Evolutionary conservation across 2,888 invertebrate species (phyloP).

Genomic region (Arctia plantaginis): DNA sequence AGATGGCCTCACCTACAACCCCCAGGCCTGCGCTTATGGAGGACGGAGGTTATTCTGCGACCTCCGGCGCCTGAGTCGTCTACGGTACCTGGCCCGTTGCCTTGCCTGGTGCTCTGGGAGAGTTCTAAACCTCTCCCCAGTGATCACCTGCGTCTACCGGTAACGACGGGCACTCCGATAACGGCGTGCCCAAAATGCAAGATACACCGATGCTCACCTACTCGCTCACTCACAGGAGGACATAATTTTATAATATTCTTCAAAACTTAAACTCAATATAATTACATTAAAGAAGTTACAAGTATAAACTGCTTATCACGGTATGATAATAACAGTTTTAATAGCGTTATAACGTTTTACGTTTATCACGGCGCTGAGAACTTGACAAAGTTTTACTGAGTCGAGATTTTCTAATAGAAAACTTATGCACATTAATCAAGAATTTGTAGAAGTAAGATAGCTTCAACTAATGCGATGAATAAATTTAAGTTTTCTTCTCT

Average conservation of each 20-base stretch:
- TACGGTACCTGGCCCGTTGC: no score
- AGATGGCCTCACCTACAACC: no score
- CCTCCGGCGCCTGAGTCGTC: no score
- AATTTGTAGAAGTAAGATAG: neutral
- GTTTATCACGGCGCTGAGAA: neutral
- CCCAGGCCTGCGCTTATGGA: no score
- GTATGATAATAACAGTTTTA: neutral
- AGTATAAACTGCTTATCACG: conserved; percentile 2
- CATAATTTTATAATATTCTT: neutral
- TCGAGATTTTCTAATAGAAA: neutral
- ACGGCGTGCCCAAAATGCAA: no score
- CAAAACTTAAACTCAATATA: neutral
- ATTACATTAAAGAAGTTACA: neutral
- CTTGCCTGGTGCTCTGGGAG: no score
- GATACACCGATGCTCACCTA: neutral
- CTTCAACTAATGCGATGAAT: neutral
- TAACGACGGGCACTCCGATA: no score
- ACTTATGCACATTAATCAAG: neutral
- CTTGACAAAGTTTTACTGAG: neutral
- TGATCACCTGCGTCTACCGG: no score
- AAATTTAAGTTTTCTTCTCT: no score
- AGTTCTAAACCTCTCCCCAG: no score
- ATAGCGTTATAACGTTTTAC: neutral
- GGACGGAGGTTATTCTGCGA: no score
- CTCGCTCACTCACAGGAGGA: neutral